A percentile compares a stretch with the other conserved stretches of the same genome.
phyloP scores from a whole-genome alignment of 2,888 invertebrate genomes.

The Cetonia aurata region DNA sequence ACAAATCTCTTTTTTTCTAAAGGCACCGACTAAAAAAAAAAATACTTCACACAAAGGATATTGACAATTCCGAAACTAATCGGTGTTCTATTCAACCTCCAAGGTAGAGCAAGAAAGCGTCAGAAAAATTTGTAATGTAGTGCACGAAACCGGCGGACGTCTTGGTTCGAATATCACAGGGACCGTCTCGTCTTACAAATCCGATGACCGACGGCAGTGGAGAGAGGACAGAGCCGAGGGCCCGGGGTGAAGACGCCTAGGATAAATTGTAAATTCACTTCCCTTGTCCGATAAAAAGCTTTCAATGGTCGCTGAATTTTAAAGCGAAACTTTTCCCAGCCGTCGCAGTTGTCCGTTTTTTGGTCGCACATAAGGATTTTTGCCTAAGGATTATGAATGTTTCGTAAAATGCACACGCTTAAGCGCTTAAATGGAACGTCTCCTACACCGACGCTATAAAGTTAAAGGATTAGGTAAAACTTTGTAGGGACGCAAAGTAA shows the following conservation, averaged over 20 bases:
- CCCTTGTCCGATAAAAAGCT: conserved; percentile 68
- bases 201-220: conserved; percentile 63
- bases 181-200: conserved; percentile 63
- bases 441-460: neutral
- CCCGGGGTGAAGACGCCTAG: conserved; percentile 57
- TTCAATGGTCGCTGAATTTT: conserved; percentile 63
- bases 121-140: conserved; percentile 41
- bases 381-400: conserved; percentile 48
- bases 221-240: conserved; percentile 51
- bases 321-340: conserved; percentile 56
- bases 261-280: conserved; percentile 68
- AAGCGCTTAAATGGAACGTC: conserved; percentile 14
- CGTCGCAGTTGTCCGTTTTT: conserved; percentile 37
- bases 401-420: conserved; percentile 25
- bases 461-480: conserved; percentile 9
- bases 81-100: conserved; percentile 19
- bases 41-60: neutral
- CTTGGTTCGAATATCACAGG: conserved; percentile 49
- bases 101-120: conserved; percentile 35
- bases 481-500: neutral
- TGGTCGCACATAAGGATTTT: conserved; percentile 50
- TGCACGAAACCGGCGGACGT: conserved; percentile 43
- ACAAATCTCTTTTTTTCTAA: no score
- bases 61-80: conserved; percentile 12
- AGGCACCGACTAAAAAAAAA: no score